Evolutionary conservation across 2,113 vertebrate genomes (phyloP).

Genomic region (Poicephalus gulielmi): DNA sequence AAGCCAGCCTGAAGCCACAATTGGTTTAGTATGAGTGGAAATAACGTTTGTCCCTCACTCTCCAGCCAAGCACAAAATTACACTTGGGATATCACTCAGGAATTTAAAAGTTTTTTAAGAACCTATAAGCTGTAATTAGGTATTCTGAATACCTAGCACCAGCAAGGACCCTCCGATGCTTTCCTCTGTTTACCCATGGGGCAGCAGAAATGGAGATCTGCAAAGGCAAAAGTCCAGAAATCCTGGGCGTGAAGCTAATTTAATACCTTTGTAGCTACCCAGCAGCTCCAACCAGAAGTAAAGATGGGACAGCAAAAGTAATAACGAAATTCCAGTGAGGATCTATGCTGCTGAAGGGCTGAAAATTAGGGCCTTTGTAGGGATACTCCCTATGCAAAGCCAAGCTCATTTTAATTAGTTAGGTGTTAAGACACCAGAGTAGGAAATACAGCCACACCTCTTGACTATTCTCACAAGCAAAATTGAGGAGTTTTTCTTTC

Average conservation of each 20-base stretch:
- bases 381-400: neutral
- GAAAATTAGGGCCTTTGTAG: neutral
- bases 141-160: neutral
- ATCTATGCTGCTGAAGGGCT: neutral
- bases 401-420: slow-evolving; percentile 1
- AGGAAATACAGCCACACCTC: neutral
- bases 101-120: neutral
- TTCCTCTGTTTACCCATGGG: neutral
- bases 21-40: neutral
- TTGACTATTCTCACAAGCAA: neutral
- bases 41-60: neutral
- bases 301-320: neutral
- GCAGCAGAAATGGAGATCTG: neutral
- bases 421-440: neutral
- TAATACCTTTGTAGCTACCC: fast-evolving
- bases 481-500: neutral
- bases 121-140: neutral
- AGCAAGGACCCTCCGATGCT: neutral
- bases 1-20: neutral
- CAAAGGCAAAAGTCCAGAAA: neutral
- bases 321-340: neutral
- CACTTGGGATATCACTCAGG: neutral
- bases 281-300: neutral
- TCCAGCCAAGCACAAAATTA: neutral
- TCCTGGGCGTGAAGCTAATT: neutral